Percentiles rank a stretch among this genome's conserved stretches.
These are phyloP conservation scores for Loris lydekkerianus DNA, from an alignment of 2,797 vertebrate species.

Conservation along the genomic window DNA sequence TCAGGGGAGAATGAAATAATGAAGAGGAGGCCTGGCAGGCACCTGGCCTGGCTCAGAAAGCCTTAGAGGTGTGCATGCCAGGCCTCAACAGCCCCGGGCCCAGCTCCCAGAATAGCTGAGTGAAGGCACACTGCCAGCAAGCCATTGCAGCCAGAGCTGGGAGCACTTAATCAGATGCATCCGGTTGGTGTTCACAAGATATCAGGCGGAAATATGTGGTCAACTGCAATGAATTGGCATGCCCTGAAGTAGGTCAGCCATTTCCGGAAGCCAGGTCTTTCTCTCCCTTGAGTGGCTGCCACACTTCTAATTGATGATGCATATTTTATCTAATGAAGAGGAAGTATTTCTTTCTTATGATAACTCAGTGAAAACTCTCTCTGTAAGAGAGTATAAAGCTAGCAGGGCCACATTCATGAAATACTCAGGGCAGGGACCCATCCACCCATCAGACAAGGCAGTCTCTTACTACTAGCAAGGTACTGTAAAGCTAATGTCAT, in stretches of 20 bases:
- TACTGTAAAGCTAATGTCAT: rapidly evolving
- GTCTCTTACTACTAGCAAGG: rapidly evolving
- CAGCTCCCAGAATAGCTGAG: slow-evolving; percentile 68
- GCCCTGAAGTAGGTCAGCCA: background rate
- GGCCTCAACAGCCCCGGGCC: background rate
- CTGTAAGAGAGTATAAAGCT: background rate
- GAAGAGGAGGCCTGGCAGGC: slow-evolving; percentile 20
- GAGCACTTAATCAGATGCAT: slow-evolving; percentile 73
- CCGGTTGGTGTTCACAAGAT: slow-evolving; percentile 57
- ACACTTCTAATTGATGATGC: background rate
- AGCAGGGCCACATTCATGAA: background rate
- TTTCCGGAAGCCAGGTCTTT: slow-evolving; percentile 29
- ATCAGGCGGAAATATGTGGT: slow-evolving; percentile 50
- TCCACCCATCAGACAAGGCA: background rate
- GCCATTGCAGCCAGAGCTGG: slow-evolving; percentile 20
- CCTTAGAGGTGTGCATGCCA: background rate
- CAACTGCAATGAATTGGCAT: slow-evolving; percentile 61
- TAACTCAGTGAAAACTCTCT: background rate
- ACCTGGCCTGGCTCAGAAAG: background rate
- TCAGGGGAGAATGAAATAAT: background rate
- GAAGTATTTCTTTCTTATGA: slow-evolving; percentile 16
- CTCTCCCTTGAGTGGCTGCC: slow-evolving; percentile 31
- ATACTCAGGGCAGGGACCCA: too few relatives aligned
- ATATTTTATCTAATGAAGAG: background rate
- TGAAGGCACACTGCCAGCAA: slow-evolving; percentile 65